Evolutionary conservation across 2,797 vertebrate species (phyloP), one percentile per base, ranked within the genome.

Genomic region (Sebastes iracundus): DNA sequence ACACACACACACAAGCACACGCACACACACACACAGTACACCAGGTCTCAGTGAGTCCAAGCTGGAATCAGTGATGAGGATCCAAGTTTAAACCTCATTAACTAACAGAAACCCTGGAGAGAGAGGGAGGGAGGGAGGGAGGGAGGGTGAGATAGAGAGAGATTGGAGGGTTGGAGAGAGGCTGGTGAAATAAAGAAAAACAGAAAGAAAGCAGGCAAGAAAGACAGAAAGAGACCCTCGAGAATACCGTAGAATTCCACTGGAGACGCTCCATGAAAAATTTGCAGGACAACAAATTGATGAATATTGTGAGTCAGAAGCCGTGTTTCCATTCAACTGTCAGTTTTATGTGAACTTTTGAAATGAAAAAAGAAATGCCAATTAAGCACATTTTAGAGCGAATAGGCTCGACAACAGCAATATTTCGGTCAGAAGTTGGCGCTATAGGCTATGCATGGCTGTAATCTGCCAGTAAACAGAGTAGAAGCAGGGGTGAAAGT

Each of bases 21-120:
- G 71, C 20, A 46, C 71, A 79, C 27, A 52, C 28, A 70, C 13
- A 60, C 30, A 60, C 13, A 70, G n/a, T 22, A 60, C 56, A 74
- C 22, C 6, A 64, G 58, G 72, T 85, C 63, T 79, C 58, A 72
- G 53, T 75, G 85, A 82, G 75, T 77, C 75, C 82, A 90, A 84
- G 85, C 80, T 87, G 87, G 82, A 86, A 23, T 78, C 88, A 84
- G 67, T 87, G 89, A 88, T 81, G 86, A 84, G 81, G 68, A 88
- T 86, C 85, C 61, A 63, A 84, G 80, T 83, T 88, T 77, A 87
- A 86, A 91, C 70, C 85, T 91, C 88, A 92, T 92, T 90, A 89
- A 89, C 68, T 79, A 61, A 79, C 71, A 77, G 86, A 77, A 77
- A 81, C 83, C 80, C 79, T 23, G 33, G 78, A 87, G 73, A 76